Percentiles rank a stretch among this genome's conserved stretches.
phyloP scores from a whole-genome alignment of 2,797 vertebrate genomes.

The Falco naumanni region DNA sequence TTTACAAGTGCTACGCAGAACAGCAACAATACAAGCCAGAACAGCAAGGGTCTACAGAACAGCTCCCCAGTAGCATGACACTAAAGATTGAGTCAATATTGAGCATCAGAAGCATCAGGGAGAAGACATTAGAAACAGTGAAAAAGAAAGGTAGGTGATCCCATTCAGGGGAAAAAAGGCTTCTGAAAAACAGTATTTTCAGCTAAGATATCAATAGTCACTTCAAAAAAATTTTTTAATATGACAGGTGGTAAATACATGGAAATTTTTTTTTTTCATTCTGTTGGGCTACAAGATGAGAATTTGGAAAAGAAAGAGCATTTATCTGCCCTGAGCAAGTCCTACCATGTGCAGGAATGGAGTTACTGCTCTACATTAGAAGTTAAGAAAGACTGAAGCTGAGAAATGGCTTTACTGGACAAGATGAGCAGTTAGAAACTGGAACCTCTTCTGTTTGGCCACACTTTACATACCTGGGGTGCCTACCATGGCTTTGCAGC shows the following conservation, averaged over 20 bases:
- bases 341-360: background rate
- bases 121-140: background rate
- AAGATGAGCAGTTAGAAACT: background rate
- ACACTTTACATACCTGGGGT: background rate
- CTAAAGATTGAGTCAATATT: background rate
- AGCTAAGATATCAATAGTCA: background rate
- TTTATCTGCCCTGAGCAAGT: background rate
- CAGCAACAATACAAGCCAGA: background rate
- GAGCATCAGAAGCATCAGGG: background rate
- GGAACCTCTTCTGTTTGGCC: background rate
- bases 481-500: background rate
- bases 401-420: background rate
- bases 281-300: background rate
- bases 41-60: background rate
- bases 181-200: background rate
- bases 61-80: background rate
- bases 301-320: background rate
- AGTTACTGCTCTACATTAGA: background rate
- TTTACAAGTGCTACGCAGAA: background rate
- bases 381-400: background rate
- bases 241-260: background rate
- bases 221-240: background rate
- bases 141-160: background rate
- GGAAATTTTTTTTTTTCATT: background rate
- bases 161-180: background rate